These are phyloP conservation scores for Strigamia maritima DNA, from an alignment of 2,888 invertebrate genomes.

Conservation along the genomic window DNA sequence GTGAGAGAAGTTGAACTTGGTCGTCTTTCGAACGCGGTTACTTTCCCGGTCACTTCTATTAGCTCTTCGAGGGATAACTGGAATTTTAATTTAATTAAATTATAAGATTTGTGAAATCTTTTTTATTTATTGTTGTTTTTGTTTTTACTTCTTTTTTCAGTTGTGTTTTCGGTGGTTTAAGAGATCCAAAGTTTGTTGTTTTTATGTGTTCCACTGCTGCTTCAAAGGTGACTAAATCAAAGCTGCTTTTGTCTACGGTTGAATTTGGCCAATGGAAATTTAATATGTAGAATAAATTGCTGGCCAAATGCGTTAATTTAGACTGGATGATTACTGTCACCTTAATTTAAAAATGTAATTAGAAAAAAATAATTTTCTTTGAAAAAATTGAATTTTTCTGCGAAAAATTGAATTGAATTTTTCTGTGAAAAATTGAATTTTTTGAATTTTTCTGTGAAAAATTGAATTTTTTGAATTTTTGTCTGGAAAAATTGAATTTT, in stretches of 20 bases:
- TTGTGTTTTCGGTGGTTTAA: slow-evolving; percentile 44
- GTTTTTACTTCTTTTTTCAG: slow-evolving; percentile 45
- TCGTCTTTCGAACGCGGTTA: slow-evolving; percentile 37
- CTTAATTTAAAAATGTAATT: slow-evolving; percentile 35
- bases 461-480: neutral
- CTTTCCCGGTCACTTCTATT: slow-evolving; percentile 44
- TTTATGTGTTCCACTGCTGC: slow-evolving; percentile 51
- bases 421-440: neutral
- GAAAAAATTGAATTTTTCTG: neutral
- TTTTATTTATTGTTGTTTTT: neutral
- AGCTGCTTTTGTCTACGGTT: slow-evolving; percentile 41
- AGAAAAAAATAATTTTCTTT: neutral
- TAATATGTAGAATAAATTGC: slow-evolving; percentile 50
- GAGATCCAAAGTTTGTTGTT: slow-evolving; percentile 47
- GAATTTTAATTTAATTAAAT: slow-evolving; percentile 34
- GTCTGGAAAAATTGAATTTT: too few species aligned
- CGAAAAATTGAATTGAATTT: neutral
- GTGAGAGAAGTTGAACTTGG: neutral
- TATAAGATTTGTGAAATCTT: neutral
- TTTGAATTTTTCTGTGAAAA: neutral
- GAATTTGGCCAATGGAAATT: slow-evolving; percentile 47
- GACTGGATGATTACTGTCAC: slow-evolving; percentile 49
- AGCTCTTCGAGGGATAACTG: slow-evolving; percentile 45
- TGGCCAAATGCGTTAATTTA: slow-evolving; percentile 47
- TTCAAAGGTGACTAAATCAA: slow-evolving; percentile 51